These are phyloP conservation scores for Silurus meridionalis DNA, from an alignment of 2,113 vertebrate species.

Conservation along the genomic window DNA sequence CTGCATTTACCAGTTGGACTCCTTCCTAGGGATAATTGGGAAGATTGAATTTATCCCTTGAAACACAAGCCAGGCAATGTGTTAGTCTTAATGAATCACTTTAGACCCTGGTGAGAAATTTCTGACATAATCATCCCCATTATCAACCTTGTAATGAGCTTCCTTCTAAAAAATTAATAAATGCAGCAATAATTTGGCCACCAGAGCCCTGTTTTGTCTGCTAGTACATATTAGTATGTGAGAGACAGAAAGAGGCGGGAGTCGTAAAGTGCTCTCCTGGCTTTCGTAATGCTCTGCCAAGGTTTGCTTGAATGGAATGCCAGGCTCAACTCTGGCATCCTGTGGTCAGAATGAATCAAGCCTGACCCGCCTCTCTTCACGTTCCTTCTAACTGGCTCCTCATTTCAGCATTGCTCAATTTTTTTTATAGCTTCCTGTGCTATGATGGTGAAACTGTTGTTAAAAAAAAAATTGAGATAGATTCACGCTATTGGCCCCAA, in stretches of 20 bases:
- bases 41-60: constrained; percentile 30
- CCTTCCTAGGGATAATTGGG: constrained; percentile 39
- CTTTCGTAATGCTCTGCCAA: neutral
- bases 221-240: neutral
- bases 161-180: constrained; percentile 68
- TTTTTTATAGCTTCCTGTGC: constrained; percentile 48
- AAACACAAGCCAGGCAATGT: constrained; percentile 50
- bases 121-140: constrained; percentile 69
- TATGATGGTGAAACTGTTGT: constrained; percentile 42
- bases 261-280: neutral
- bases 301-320: neutral
- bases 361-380: constrained; percentile 29
- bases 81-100: constrained; percentile 61
- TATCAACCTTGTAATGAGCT: constrained; percentile 71
- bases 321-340: constrained; percentile 31
- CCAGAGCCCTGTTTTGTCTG: constrained; percentile 58
- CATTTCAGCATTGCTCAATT: constrained; percentile 29
- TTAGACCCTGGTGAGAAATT: constrained; percentile 64
- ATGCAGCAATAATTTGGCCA: constrained; percentile 74
- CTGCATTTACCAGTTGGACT: neutral
- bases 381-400: constrained; percentile 29
- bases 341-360: constrained; percentile 34
- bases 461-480: constrained; percentile 14
- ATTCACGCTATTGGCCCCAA: neutral
- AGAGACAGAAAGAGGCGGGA: constrained; percentile 10